These are phyloP conservation scores for Ceramica pisi DNA, from an alignment of 2,888 invertebrate species.

Conservation along the genomic window DNA sequence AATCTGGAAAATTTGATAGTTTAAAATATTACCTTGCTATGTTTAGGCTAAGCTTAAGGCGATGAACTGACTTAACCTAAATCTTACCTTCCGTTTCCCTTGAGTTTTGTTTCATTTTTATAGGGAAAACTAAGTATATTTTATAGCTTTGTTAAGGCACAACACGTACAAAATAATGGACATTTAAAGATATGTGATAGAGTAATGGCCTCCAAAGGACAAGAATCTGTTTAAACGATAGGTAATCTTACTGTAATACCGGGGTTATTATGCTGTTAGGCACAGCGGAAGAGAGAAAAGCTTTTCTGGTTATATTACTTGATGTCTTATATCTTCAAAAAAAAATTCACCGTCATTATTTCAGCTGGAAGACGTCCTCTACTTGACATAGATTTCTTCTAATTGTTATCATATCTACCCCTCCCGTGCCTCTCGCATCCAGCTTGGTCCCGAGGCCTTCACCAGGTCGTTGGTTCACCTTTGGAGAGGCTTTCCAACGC, in stretches of 20 bases:
- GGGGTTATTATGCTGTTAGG: background rate
- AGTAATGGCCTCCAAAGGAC: background rate
- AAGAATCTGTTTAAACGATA: background rate
- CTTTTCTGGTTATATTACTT: background rate
- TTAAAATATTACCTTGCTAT: background rate
- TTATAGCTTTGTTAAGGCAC: background rate
- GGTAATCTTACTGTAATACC: background rate
- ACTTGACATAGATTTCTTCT: no score
- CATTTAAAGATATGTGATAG: background rate
- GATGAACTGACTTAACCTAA: no score
- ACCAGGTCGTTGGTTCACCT: no score
- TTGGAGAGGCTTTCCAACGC: no score
- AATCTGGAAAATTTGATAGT: background rate
- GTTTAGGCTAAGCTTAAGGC: no score
- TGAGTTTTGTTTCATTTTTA: background rate
- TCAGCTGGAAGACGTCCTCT: no score
- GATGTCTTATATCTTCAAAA: no score
- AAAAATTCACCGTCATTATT: no score
- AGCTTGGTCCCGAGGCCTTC: no score
- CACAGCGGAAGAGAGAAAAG: background rate
- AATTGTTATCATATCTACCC: no score
- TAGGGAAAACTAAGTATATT: background rate
- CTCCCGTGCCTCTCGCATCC: no score
- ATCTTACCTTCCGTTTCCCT: background rate
- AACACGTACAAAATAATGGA: background rate